phyloP scores from a whole-genome alignment of 2,888 invertebrate genomes.

The Heliconius hortense region DNA sequence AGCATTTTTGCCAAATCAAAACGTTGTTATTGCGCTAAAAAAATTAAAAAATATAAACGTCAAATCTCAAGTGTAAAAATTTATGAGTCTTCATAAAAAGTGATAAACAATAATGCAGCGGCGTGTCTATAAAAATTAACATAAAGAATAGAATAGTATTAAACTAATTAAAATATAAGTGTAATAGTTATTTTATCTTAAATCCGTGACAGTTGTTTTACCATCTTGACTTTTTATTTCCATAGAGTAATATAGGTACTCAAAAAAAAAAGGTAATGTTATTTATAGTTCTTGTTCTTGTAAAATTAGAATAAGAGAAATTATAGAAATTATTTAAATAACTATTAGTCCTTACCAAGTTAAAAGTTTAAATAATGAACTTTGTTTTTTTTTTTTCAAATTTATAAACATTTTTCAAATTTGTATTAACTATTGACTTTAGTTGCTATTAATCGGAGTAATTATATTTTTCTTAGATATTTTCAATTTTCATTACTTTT shows the following conservation, averaged over 20 bases:
- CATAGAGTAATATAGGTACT: too few relatives aligned
- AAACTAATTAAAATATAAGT: constrained; percentile 31
- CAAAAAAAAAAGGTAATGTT: constrained; percentile 7
- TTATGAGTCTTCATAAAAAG: constrained; percentile 10
- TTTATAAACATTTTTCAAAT: neutral
- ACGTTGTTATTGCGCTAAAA: neutral
- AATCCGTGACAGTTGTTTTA: constrained; percentile 32
- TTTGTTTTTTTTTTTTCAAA: neutral
- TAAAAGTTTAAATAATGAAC: neutral
- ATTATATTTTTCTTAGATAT: neutral
- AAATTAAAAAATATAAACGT: neutral
- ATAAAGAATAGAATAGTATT: constrained; percentile 23
- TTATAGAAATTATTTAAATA: neutral
- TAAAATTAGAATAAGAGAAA: too few relatives aligned
- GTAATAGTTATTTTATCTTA: constrained; percentile 28
- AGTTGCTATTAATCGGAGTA: neutral
- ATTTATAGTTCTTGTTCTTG: neutral
- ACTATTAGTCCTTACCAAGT: too few relatives aligned
- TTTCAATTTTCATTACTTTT: neutral
- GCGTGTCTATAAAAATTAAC: constrained; percentile 26
- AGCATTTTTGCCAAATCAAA: neutral
- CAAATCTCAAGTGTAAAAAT: constrained; percentile 11
- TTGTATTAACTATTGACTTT: neutral
- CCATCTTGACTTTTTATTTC: constrained; percentile 19
- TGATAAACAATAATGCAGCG: constrained; percentile 12